A percentile compares a stretch with the other conserved stretches of the same genome.
phyloP scores from a whole-genome alignment of 2,888 invertebrate species.

The Gastracanthus pulcherrimus region DNA sequence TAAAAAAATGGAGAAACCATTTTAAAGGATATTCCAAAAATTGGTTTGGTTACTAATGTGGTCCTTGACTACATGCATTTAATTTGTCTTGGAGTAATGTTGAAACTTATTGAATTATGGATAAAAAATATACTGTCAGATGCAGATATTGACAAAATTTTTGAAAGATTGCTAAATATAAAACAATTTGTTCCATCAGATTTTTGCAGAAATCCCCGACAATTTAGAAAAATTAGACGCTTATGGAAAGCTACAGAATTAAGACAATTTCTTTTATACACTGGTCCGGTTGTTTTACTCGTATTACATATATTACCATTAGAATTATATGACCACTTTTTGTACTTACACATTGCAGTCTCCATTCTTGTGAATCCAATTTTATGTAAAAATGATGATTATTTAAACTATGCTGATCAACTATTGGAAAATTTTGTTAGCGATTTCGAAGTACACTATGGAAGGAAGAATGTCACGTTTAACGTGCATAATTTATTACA shows the following conservation, averaged over 20 bases:
- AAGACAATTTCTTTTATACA: constrained; percentile 58
- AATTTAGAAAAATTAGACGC: background rate
- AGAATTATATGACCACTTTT: constrained; percentile 56
- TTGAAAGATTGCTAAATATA: background rate
- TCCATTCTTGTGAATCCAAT: constrained; percentile 42
- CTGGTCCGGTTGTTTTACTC: constrained; percentile 61
- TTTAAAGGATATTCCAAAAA: constrained; percentile 51
- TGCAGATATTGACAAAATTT: background rate
- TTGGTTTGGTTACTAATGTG: constrained; percentile 52
- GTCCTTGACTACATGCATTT: constrained; percentile 60
- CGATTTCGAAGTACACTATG: constrained; percentile 62
- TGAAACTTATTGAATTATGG: constrained; percentile 57
- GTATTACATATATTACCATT: constrained; percentile 47
- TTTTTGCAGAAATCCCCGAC: constrained; percentile 13
- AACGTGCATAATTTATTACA: constrained; percentile 65
- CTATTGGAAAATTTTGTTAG: constrained; percentile 61
- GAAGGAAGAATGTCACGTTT: constrained; percentile 61
- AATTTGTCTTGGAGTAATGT: constrained; percentile 55
- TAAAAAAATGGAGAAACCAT: constrained; percentile 47
- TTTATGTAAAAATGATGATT: constrained; percentile 17
- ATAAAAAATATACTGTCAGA: background rate
- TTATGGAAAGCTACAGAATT: constrained; percentile 61
- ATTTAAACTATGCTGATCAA: constrained; percentile 27
- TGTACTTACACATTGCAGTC: constrained; percentile 57
- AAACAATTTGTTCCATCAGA: constrained; percentile 19